Conservation (phyloP, 2,888 invertebrate genomes). For the Drosophila neonasuta region DNA sequence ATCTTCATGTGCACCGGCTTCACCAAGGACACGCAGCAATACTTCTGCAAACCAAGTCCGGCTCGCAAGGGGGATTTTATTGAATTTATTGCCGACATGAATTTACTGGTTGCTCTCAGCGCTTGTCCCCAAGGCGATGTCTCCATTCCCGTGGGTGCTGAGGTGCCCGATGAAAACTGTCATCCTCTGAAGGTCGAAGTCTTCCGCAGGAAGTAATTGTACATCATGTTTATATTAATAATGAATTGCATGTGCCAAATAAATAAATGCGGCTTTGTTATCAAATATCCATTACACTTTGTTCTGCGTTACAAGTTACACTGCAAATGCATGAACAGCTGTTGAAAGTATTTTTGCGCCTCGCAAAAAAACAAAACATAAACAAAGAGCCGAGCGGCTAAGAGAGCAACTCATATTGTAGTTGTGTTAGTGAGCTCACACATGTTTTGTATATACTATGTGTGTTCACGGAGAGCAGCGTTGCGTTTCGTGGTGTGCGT, state of each 20-base stretch:
- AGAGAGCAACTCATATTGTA: not conserved
- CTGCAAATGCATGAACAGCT: slow-evolving; percentile 5
- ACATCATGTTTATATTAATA: not conserved
- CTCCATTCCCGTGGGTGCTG: slow-evolving; percentile 81
- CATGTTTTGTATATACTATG: not conserved
- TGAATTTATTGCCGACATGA: slow-evolving; percentile 83
- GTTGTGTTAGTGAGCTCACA: not conserved
- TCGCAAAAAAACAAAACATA: slow-evolving; percentile 11
- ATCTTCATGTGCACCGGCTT: slow-evolving; percentile 84
- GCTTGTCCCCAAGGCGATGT: slow-evolving; percentile 83
- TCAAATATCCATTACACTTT: not conserved
- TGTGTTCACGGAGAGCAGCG: not conserved
- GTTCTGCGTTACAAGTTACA: not conserved
- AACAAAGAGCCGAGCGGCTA: slow-evolving; percentile 8
- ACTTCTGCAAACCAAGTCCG: slow-evolving; percentile 83
- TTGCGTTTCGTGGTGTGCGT: slow-evolving; percentile 4
- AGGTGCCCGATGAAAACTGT: slow-evolving; percentile 81
- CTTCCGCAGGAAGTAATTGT: slow-evolving; percentile 72
- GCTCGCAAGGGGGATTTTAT: slow-evolving; percentile 83
- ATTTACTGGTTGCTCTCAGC: slow-evolving; percentile 82
- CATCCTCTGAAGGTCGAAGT: slow-evolving; percentile 82
- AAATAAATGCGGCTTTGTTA: not conserved
- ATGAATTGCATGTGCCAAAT: not conserved
- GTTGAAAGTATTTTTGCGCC: slow-evolving; percentile 1
- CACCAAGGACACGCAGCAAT: slow-evolving; percentile 83